Evolutionary conservation across 2,888 invertebrate species (phyloP).

Genomic region (Gastrophysa polygoni): DNA sequence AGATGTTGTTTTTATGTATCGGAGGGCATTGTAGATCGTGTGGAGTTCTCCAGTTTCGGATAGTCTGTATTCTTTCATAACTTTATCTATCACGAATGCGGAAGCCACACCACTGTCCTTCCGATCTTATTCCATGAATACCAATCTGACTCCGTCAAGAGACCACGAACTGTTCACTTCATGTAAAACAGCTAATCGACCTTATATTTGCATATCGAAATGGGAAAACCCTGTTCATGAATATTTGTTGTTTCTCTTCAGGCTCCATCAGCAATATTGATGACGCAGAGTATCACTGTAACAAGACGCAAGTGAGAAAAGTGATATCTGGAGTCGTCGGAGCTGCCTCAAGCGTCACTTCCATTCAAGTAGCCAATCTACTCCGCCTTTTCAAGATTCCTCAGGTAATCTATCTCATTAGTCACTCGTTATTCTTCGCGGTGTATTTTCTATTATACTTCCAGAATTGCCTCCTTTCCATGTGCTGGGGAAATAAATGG

Average conservation of each 20-base stretch:
- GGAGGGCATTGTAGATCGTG: too few relatives aligned
- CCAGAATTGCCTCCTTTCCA: too few relatives aligned
- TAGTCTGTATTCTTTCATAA: too few relatives aligned
- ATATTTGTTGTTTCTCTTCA: slow-evolving; percentile 57
- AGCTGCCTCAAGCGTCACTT: slow-evolving; percentile 91
- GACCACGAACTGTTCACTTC: background rate
- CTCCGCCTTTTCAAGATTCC: slow-evolving; percentile 92
- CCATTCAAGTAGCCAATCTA: slow-evolving; percentile 93
- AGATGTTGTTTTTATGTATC: too few relatives aligned
- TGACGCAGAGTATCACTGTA: slow-evolving; percentile 84
- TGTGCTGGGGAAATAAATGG: too few relatives aligned
- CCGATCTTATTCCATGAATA: background rate
- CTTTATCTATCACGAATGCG: too few relatives aligned
- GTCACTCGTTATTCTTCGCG: too few relatives aligned
- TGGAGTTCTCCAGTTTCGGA: too few relatives aligned
- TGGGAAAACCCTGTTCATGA: background rate
- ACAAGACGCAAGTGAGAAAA: slow-evolving; percentile 81
- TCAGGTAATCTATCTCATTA: slow-evolving; percentile 51
- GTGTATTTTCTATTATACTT: too few relatives aligned
- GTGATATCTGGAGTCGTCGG: slow-evolving; percentile 89
- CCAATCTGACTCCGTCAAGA: background rate
- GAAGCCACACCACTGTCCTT: background rate
- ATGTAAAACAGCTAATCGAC: background rate
- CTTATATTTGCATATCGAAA: background rate
- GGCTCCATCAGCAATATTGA: slow-evolving; percentile 96